Evolutionary conservation across 2,797 vertebrate species (phyloP), one percentile per base, ranked within the genome.

Genomic region (Moxostoma hubbsi): DNA sequence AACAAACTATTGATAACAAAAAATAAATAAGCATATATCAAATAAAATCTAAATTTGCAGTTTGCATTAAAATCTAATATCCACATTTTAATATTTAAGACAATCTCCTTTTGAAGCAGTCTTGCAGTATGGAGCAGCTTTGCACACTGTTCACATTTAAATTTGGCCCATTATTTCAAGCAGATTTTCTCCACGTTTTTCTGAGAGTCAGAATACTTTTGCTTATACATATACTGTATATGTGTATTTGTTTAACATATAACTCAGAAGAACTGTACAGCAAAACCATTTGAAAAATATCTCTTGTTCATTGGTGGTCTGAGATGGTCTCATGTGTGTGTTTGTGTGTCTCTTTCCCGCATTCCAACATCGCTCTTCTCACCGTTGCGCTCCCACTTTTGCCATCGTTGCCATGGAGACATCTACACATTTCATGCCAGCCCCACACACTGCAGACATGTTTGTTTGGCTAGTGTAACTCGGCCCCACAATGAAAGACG

Each of bases 391-490:
- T 89, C 88, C 91, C 92, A 90, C 92, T 80, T 95, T 97, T 93
- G 88, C 95, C 91, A 95, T 85, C 75, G 95, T 98, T 93, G 89
- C 95, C 91, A 96, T 95, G 93, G 95, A 89, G 89, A 96, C 91
- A 88, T 90, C 89, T 92, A 94, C 95, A 94, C 93, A 95, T 95
- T 94, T 92, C 93, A 36, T 36, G 36, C 36, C 36, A 94, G 92
- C 91, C 87, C 93, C 94, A 94, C 94, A 93, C 93, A 94, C 93
- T 94, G 91, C 92, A 95, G 94, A 95, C 95, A 96, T 97, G 95
- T 98, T 97, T 97, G 95, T 97, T 97, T 98, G 96, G 92, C 94
- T 93, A 92, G 86, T 75, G 93, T 96, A 96, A 94, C 94, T 94
- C 93, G 89, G 92, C 93, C 91, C 87, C 91, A 96, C 93, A 94